These are phyloP conservation scores for Telenomus remus DNA, from an alignment of 1,140 invertebrate genomes.

Conservation along the genomic window DNA sequence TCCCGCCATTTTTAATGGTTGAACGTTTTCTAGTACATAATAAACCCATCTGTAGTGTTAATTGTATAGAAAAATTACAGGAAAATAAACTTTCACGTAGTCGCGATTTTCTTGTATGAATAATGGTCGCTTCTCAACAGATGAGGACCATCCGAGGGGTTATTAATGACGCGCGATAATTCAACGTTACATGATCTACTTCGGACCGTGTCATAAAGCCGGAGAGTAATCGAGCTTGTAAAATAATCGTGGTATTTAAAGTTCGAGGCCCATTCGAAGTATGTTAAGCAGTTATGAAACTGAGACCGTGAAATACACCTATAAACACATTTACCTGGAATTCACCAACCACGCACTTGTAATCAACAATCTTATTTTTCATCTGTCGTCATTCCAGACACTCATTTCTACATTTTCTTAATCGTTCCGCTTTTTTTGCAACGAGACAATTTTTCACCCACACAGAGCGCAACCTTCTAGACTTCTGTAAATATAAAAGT, in stretches of 20 bases:
- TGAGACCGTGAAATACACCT: conserved; percentile 34
- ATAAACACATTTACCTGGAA: conserved; percentile 19
- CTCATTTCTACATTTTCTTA: conserved; percentile 5
- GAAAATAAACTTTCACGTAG: conserved; percentile 25
- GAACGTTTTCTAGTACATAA: no score
- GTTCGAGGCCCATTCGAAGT: conserved; percentile 5
- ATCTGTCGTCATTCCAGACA: neutral
- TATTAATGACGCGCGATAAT: conserved; percentile 25
- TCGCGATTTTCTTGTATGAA: conserved; percentile 3
- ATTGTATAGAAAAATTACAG: neutral
- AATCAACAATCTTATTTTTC: conserved; percentile 4
- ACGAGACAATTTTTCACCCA: neutral
- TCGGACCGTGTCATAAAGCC: conserved; percentile 15
- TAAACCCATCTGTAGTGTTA: no score
- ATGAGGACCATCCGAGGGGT: conserved; percentile 6
- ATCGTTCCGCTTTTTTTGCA: conserved; percentile 22
- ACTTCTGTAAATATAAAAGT: no score
- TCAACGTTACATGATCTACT: conserved; percentile 14
- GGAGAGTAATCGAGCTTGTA: conserved; percentile 1
- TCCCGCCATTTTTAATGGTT: no score
- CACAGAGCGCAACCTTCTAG: no score
- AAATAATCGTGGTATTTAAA: conserved; percentile 12
- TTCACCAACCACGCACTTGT: conserved; percentile 3
- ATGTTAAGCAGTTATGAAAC: conserved; percentile 34
- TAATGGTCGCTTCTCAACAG: conserved; percentile 17